Conservation (phyloP, 64 coral and sea anemone genomes). For the Pocillopora verrucosa region DNA sequence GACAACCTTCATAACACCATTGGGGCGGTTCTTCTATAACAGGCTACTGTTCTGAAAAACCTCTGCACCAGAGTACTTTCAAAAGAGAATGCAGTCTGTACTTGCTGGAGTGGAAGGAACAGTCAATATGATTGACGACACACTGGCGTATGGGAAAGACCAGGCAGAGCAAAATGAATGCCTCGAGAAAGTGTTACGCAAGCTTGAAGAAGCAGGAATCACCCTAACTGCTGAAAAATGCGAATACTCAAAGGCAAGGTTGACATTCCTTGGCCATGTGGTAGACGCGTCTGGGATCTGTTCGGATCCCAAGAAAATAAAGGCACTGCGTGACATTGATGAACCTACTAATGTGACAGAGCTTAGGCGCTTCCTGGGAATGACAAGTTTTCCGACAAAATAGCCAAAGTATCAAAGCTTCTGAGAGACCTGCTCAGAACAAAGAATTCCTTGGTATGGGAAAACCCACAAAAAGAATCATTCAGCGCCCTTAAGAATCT, state of each 20-base stretch:
- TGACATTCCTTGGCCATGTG: background rate
- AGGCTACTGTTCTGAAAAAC: slow-evolving; percentile 18
- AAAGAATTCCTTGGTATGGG: background rate
- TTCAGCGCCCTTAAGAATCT: background rate
- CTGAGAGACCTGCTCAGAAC: background rate
- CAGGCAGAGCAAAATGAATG: background rate
- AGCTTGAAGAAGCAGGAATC: slow-evolving; percentile 17
- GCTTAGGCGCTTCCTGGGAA: slow-evolving; percentile 25
- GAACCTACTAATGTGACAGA: background rate
- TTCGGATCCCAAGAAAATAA: slow-evolving; percentile 24
- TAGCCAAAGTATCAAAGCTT: background rate
- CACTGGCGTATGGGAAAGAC: slow-evolving; percentile 24
- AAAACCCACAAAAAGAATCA: background rate
- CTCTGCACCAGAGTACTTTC: slow-evolving; percentile 23
- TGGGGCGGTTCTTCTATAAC: slow-evolving; percentile 32
- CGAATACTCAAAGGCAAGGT: background rate
- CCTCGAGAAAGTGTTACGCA: slow-evolving; percentile 24
- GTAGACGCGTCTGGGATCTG: slow-evolving; percentile 7
- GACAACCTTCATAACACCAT: slow-evolving; percentile 44
- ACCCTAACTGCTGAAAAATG: slow-evolving; percentile 48
- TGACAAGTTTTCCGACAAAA: background rate
- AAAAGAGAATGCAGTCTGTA: slow-evolving; percentile 6
- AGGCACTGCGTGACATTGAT: slow-evolving; percentile 30
- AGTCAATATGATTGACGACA: slow-evolving; percentile 32
- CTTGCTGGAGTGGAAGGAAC: slow-evolving; percentile 21